A percentile compares a stretch with the other conserved stretches of the same genome.
Evolutionary conservation across 2,888 invertebrate species (phyloP).

Genomic region (Reticulitermes lucifugus): DNA sequence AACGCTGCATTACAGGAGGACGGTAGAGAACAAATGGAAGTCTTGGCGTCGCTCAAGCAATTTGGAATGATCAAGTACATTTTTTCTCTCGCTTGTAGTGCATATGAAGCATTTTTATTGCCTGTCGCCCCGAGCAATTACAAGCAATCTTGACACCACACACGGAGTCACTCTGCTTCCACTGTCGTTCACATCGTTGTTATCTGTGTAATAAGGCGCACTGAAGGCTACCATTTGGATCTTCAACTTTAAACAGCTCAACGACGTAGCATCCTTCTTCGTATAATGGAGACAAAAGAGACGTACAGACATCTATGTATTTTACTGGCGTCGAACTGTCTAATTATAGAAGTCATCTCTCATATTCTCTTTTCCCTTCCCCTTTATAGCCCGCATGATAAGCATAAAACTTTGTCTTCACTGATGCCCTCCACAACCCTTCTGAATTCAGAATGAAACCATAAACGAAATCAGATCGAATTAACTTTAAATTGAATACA

Average conservation of each 20-base stretch:
- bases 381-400: slow-evolving; percentile 25
- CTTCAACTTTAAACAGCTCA: not conserved
- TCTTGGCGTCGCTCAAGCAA: not conserved
- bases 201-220: not conserved
- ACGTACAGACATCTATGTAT: slow-evolving; percentile 31
- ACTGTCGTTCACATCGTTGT: too few species aligned
- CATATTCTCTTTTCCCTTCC: slow-evolving; percentile 22
- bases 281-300: slow-evolving; percentile 17
- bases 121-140: slow-evolving; percentile 1
- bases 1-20: not conserved
- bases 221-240: not conserved
- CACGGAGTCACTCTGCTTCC: not conserved
- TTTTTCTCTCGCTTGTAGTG: not conserved
- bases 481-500: slow-evolving; percentile 7
- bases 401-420: not conserved
- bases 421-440: slow-evolving; percentile 17
- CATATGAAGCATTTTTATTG: not conserved
- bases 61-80: not conserved
- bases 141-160: slow-evolving; percentile 7
- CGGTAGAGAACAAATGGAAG: not conserved
- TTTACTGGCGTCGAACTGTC: slow-evolving; percentile 43
- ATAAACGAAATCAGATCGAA: slow-evolving; percentile 32
- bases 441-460: not conserved
- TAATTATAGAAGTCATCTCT: slow-evolving; percentile 40
- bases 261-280: not conserved